Evolutionary conservation across 2,113 vertebrate genomes (phyloP), one percentile per base, ranked within the genome.

Genomic region (Shinisaurus crocodilurus): DNA sequence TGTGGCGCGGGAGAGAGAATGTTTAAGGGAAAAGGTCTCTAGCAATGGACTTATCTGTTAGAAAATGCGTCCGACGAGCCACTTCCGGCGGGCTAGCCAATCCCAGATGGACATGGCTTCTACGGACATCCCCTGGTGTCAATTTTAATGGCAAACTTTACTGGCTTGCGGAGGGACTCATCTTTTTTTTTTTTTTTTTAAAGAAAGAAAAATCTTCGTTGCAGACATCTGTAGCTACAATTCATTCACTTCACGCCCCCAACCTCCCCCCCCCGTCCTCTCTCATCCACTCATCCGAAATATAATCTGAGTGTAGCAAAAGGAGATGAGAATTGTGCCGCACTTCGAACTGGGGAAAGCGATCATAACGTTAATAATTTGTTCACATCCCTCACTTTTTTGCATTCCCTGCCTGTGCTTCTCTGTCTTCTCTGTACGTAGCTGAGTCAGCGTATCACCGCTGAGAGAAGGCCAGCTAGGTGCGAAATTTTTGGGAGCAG

Each of bases 141-240:
- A 60, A 69, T 79, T 93, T 91, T 91, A 91, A 92, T 67, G 89
- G 89, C 43, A 81, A 93, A 94, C 32, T 93, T 95, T 89, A n/a
- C 45, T 54, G 88, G 85, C 72, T 87, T 72, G 75, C 32, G 1
- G 34, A 37, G 40, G 63, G 67, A 7, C 88, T 32, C 79, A 83
- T 89, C 88, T 89, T 85, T 67, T 65, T 45, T 67, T 29, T 16
- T 40, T 25, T 27, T 69, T 37, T 88, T 80, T 37, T 40, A 45
- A 32, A 50, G 79, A 50, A 45, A 82, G 70, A 83, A 48, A 89
- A 57, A 40, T 43, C 20, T 85, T 79, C 40, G 92, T 70, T 75
- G 29, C 87, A 88, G 60, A 82, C 77, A 48, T 63, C 88, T 3
- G n/a, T 77, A 57, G 84, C 25, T 4, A 3, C 63, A 29, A 1